Base-by-base conservation (phyloP, 1,140 invertebrate genomes). In the Latrodectus geometricus region DNA sequence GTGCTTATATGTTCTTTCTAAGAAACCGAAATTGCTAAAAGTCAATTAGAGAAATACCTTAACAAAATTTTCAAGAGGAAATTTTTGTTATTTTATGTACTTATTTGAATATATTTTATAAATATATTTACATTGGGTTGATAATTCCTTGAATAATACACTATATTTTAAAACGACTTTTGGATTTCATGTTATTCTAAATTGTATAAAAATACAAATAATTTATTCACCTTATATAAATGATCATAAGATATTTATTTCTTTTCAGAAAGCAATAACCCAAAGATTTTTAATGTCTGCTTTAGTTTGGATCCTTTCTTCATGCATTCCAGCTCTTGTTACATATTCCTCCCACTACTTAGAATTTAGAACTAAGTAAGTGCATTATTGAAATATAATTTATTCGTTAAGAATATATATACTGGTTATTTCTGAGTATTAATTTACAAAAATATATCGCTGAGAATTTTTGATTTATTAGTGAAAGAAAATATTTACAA, bases 291-390 rank as follows among this genome's bases (percentile, higher is more conserved):
- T 86, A 4, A 17, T 72, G 17, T 48, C 84, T 23, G 35, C 52
- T 9, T 9, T 86, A 14, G 15, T 72, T 8, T 56, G 66, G 79
- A 72, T 54, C 3, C 17, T 68, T 12, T 84, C 69, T 50, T 21
- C 65, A 9, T 20, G 65, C 0, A 94, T 97, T 87, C 95, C 97
- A 49, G 96, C 96, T 3, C 91, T 98, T 17, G 94, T 98, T 93
- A 97, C 97, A 0, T 96, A 95, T 8, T 91, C 98, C 72, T 97
- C 98, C 4, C 94, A 95, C 15, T 96, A 96, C 90, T 96, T 96
- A 50, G 97, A 98, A 91, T 94, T 95, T 50, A 21, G 49, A 84
- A 84, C 73, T 21, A 70, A 81, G 69, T 81, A 70, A 72, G 52
- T 8, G 4, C 1, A 35, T 74, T 48, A 35, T 12, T 52, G 11